Percentiles rank a stretch among this genome's conserved stretches.
phyloP scores from a whole-genome alignment of 92 coral and sea anemone species.

The Scolanthus callimorphus region DNA sequence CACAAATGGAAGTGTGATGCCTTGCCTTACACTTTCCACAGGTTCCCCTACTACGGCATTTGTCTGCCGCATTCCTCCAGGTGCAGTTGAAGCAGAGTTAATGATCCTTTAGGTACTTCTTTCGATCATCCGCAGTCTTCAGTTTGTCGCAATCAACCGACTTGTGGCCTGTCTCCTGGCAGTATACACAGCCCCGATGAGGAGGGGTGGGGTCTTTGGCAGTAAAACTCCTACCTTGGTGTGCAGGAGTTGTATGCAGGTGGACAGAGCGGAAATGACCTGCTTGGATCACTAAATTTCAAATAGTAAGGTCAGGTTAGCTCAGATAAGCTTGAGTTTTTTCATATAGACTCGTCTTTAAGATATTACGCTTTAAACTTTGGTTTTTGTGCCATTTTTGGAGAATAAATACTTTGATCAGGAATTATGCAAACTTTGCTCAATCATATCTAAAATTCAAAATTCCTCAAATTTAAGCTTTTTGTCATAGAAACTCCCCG shows the following conservation, averaged over 20 bases:
- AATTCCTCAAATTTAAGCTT: no score
- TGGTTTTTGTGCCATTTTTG: no score
- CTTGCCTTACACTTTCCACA: conserved; percentile 7
- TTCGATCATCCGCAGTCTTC: conserved; percentile 1
- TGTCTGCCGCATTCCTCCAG: not conserved
- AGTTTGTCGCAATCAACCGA: conserved; percentile 38
- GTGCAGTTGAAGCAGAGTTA: conserved; percentile 27
- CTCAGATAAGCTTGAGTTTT: no score
- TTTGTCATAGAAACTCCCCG: no score
- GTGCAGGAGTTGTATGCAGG: not conserved
- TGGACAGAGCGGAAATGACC: no score
- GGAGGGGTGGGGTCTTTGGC: not conserved
- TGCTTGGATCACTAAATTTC: no score
- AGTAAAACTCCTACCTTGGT: not conserved
- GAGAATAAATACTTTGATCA: no score
- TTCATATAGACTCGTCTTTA: no score
- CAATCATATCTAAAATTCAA: no score
- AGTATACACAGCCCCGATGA: conserved; percentile 26
- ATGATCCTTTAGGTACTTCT: not conserved
- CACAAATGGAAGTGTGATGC: conserved; percentile 31
- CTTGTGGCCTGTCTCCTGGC: conserved; percentile 39
- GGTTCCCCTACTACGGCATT: conserved; percentile 1
- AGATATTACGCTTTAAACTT: no score
- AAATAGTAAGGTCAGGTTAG: no score
- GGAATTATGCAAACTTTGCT: no score